phyloP scores from a whole-genome alignment of 2,797 vertebrate genomes.

The Phrynocephalus forsythii region DNA sequence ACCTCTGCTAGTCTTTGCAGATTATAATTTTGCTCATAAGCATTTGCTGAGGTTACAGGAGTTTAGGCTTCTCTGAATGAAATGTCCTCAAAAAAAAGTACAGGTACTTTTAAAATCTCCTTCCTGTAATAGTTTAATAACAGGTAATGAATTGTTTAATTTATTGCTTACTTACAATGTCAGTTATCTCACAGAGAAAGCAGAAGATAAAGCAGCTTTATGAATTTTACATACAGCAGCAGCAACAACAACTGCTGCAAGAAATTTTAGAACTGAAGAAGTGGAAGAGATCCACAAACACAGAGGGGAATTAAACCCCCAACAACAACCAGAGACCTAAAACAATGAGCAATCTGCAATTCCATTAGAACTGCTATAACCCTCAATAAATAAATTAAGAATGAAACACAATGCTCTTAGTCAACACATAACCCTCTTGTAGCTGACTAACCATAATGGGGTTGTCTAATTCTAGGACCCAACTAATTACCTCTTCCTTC shows the following conservation, averaged over 20 bases:
- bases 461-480: background rate
- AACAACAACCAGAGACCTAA: no score
- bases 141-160: conserved; percentile 69
- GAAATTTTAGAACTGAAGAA: no score
- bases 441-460: background rate
- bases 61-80: conserved; percentile 76
- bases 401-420: background rate
- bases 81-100: conserved; percentile 67
- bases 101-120: conserved; percentile 67
- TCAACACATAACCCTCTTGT: background rate
- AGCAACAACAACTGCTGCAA: no score
- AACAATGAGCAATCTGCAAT: background rate
- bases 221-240: conserved; percentile 23
- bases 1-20: conserved; percentile 72
- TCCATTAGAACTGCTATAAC: conserved; percentile 32
- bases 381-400: conserved; percentile 57
- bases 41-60: conserved; percentile 72
- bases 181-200: conserved; percentile 62
- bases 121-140: conserved; percentile 56
- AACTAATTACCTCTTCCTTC: background rate
- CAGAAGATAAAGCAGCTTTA: conserved; percentile 57
- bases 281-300: background rate
- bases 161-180: conserved; percentile 67
- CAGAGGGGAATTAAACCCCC: no score
- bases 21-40: conserved; percentile 76